Base-by-base conservation (phyloP, 2,888 invertebrate species). In the Apodemia mormo region DNA sequence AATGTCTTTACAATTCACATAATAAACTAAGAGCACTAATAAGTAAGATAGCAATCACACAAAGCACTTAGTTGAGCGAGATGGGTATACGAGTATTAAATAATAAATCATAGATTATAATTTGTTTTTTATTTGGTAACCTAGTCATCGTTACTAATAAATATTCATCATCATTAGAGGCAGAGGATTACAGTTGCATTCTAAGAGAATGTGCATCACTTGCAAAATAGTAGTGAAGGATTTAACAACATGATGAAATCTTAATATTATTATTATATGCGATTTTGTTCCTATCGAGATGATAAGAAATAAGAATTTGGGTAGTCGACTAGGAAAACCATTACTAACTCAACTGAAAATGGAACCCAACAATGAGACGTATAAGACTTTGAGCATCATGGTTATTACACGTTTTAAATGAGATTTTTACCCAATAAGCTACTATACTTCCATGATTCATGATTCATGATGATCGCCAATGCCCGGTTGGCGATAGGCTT, bases 221-320 rank as follows among this genome's bases (percentile, higher is more conserved):
- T 61, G 33, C 61, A 33, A 33, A 61, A 61, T 61, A 61, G 61
- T 61, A 61, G 61, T 61, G 30, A 61, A 61, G 61, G 61, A 61
- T n/a, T n/a, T 33, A 61, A 61, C 22, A 56, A n/a, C 30, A 12
- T 61, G 61, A 14, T 12, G 61, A 61, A 61, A 61, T 61, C 14
- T 61, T 30, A 4, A 54, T 45, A 45, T 12, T 22, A 45, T 12
- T 22, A 22, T 22, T 22, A 22, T 7, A 22, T 54, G 54, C 22
- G 54, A 54, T 22, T 22, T 22, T 54, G 54, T 54, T 54, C 22
- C 14, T 49, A 14, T 49, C 14, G 12, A 49, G 8, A 8, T 9
- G 54, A 2, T 4, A n/a, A 7, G 8, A 54, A 54, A 54, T 22
- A 54, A 54, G 9, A 54, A n/a, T 52, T 7, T 5, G 52, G n/a